These are phyloP conservation scores for Hydroisotoma schaefferi DNA, from an alignment of 2,888 invertebrate species.

Conservation along the genomic window DNA sequence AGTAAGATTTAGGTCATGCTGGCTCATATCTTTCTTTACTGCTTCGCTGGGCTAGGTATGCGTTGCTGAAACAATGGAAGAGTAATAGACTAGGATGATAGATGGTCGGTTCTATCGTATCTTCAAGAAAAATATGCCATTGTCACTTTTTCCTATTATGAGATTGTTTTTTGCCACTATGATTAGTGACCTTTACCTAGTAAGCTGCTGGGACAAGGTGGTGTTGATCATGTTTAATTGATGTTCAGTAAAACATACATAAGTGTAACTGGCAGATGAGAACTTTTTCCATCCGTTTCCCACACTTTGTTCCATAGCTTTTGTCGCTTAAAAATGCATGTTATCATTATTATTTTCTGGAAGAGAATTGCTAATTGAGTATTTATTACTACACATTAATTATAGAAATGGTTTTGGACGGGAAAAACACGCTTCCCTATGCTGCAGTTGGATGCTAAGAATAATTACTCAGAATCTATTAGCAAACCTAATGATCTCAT, in stretches of 20 bases:
- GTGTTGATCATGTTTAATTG: too few relatives aligned
- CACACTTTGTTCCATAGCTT: not conserved
- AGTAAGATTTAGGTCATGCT: not conserved
- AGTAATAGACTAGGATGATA: too few relatives aligned
- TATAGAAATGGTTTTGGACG: constrained; percentile 50
- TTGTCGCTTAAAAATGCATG: too few relatives aligned
- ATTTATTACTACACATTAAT: not conserved
- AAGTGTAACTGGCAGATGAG: too few relatives aligned
- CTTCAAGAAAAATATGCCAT: constrained; percentile 4
- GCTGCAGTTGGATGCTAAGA: constrained; percentile 9
- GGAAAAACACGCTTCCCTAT: not conserved
- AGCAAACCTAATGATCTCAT: constrained; percentile 45
- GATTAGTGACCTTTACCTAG: constrained; percentile 1
- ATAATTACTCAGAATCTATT: not conserved
- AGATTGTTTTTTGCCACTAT: too few relatives aligned
- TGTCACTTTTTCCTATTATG: not conserved
- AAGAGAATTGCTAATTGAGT: not conserved
- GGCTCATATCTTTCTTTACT: not conserved
- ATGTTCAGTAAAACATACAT: too few relatives aligned
- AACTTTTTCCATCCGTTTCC: not conserved
- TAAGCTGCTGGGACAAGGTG: too few relatives aligned
- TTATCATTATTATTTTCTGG: too few relatives aligned
- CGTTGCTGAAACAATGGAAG: too few relatives aligned
- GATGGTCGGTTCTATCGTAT: too few relatives aligned
- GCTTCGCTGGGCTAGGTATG: too few relatives aligned